These are phyloP conservation scores for Tricholauxania praeusta DNA, from an alignment of 2,888 invertebrate genomes.

Conservation along the genomic window DNA sequence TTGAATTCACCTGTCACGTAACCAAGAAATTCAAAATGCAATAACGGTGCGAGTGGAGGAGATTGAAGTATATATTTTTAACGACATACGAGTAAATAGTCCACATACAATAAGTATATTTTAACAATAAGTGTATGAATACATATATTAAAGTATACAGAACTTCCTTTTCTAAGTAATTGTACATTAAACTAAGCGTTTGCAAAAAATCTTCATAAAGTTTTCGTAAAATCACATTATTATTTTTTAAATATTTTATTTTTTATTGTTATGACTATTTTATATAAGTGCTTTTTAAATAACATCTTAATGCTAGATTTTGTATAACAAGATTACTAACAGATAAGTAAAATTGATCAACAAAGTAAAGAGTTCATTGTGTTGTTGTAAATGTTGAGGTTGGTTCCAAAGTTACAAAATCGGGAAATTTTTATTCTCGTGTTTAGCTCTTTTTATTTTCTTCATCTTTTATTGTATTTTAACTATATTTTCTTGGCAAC, in stretches of 20 bases:
- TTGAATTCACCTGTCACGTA: too few species aligned
- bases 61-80: conserved; percentile 18
- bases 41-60: not conserved
- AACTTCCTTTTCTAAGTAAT: not conserved
- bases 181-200: too few species aligned
- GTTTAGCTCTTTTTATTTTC: not conserved
- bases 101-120: not conserved
- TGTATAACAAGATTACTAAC: conserved; percentile 19
- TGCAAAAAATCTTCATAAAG: too few species aligned
- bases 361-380: conserved; percentile 21
- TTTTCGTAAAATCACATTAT: too few species aligned
- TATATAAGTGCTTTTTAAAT: too few species aligned
- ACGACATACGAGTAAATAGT: conserved; percentile 13
- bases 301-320: not conserved
- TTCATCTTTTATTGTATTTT: not conserved
- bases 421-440: too few species aligned
- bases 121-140: conserved; percentile 12
- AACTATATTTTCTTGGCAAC: not conserved
- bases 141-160: conserved; percentile 11
- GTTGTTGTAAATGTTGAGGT: conserved; percentile 28
- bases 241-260: too few species aligned
- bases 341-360: conserved; percentile 33
- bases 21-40: too few species aligned
- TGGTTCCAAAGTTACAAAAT: conserved; percentile 34
- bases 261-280: too few species aligned